phyloP scores from a whole-genome alignment of 2,113 vertebrate species.

The Xyrauchen texanus region DNA sequence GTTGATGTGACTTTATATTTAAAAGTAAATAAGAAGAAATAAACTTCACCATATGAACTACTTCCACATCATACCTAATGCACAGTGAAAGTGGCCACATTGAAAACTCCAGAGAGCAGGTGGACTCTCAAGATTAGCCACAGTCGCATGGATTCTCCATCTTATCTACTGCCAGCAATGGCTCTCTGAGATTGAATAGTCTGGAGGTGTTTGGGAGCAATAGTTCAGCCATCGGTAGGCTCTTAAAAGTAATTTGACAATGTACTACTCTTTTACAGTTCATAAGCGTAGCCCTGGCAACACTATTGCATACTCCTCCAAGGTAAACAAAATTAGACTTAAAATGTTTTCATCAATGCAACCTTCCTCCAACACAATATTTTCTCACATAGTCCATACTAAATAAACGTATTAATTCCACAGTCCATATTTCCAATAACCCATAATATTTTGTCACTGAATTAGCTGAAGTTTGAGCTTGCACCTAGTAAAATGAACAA shows the following conservation, averaged over 20 bases:
- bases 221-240: conserved; percentile 70
- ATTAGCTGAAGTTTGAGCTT: too few species aligned
- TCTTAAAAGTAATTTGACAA: conserved; percentile 74
- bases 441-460: too few species aligned
- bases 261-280: conserved; percentile 61
- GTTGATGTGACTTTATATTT: too few species aligned
- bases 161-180: conserved; percentile 75
- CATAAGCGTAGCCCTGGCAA: conserved; percentile 50
- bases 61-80: conserved; percentile 73
- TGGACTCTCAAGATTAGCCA: conserved; percentile 77
- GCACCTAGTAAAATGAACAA: too few species aligned
- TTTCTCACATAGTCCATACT: background rate
- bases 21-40: conserved; percentile 54
- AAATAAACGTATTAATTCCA: too few species aligned
- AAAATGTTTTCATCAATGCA: conserved; percentile 19
- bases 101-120: conserved; percentile 73
- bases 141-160: conserved; percentile 73
- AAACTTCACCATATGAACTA: conserved; percentile 64
- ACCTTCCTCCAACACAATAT: background rate
- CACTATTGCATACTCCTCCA: conserved; percentile 1
- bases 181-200: conserved; percentile 76
- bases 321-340: conserved; percentile 28
- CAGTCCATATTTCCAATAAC: too few species aligned
- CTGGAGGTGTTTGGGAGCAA: conserved; percentile 69
- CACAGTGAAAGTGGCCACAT: conserved; percentile 63